Evolutionary conservation across 2,888 invertebrate genomes (phyloP).

Genomic region (Julus scandinavius): DNA sequence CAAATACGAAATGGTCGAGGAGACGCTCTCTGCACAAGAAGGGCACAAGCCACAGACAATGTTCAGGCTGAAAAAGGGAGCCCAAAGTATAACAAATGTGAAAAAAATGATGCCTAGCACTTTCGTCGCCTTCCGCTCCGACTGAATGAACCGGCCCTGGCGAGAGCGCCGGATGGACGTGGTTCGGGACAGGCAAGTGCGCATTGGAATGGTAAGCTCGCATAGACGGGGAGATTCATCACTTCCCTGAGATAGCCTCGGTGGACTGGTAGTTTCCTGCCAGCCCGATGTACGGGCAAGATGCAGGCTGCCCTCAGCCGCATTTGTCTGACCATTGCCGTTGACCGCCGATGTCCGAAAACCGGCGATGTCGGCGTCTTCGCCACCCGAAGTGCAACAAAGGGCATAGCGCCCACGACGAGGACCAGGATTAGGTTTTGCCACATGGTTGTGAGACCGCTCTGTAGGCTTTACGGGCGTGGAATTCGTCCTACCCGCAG

Average conservation of each 20-base stretch:
- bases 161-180: conserved; percentile 56
- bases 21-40: conserved; percentile 75
- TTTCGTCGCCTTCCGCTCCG: conserved; percentile 96
- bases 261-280: conserved; percentile 42
- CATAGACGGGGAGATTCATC: conserved; percentile 41
- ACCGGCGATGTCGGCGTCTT: background rate
- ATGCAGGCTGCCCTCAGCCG: background rate
- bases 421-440: background rate
- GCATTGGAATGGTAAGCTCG: conserved; percentile 55
- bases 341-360: background rate
- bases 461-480: background rate
- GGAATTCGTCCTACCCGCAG: conserved; percentile 39
- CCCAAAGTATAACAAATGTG: conserved; percentile 93
- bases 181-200: conserved; percentile 56
- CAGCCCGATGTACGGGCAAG: background rate
- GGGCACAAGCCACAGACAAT: conserved; percentile 84
- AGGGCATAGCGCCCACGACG: background rate
- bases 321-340: background rate
- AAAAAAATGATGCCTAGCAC: conserved; percentile 94
- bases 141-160: conserved; percentile 63
- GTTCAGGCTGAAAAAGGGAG: conserved; percentile 88
- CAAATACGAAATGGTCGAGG: conserved; percentile 80
- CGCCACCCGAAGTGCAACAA: conserved; percentile 10
- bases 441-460: background rate
- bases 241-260: conserved; percentile 20